Conservation (phyloP, 2,797 vertebrate species). For the Cetoscarus ocellatus region DNA sequence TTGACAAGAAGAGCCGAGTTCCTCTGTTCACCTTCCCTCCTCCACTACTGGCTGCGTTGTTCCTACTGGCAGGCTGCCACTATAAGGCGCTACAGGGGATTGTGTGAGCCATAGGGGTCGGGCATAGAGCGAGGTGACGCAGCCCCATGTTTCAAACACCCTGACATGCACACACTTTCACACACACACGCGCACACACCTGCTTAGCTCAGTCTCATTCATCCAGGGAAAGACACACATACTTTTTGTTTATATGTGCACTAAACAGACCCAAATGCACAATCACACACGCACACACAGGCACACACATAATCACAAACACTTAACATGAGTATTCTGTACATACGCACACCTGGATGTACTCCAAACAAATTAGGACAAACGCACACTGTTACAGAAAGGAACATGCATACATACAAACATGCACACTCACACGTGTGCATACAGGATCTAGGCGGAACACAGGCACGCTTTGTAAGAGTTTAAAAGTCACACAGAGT, state of each 20-base stretch:
- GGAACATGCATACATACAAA: constrained; percentile 51
- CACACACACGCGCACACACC: constrained; percentile 44
- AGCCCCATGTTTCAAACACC: constrained; percentile 85
- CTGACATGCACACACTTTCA: constrained; percentile 71
- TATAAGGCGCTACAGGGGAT: constrained; percentile 94
- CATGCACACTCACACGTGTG: constrained; percentile 25
- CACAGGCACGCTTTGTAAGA: constrained; percentile 78
- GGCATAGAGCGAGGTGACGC: constrained; percentile 82
- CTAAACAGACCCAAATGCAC: constrained; percentile 52
- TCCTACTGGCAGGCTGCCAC: constrained; percentile 89
- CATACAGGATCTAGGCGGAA: constrained; percentile 77
- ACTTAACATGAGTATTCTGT: constrained; percentile 54
- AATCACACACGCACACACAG: constrained; percentile 16
- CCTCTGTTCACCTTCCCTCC: constrained; percentile 95
- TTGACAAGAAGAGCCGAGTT: constrained; percentile 93
- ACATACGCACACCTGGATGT: constrained; percentile 56
- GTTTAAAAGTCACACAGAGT: constrained; percentile 83
- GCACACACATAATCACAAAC: constrained; percentile 40
- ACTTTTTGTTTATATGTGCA: constrained; percentile 57
- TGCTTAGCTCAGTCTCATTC: constrained; percentile 56
- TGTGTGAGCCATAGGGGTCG: constrained; percentile 85
- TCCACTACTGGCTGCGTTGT: constrained; percentile 89
- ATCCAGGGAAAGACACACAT: constrained; percentile 51
- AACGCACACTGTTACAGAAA: constrained; percentile 62
- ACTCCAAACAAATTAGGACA: constrained; percentile 61